Conservation (phyloP, 2,888 invertebrate genomes). For the Apamea crenata region DNA sequence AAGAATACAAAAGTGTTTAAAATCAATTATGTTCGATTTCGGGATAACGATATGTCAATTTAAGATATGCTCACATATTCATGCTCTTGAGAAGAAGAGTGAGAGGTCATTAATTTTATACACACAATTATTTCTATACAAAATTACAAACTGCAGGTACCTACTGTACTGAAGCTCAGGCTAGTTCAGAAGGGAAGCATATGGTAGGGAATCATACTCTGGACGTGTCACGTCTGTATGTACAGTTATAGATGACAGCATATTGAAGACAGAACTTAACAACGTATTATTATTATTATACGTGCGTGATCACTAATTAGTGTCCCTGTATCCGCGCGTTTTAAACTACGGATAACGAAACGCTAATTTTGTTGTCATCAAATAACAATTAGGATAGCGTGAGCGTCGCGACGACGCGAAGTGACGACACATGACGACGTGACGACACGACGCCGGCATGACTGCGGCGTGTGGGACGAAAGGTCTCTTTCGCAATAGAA, state of each 20-base stretch:
- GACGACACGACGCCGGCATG: neutral
- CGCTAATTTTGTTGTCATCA: slow-evolving; percentile 50
- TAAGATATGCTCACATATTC: neutral
- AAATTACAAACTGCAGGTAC: neutral
- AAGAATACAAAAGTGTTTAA: neutral
- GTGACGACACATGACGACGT: neutral
- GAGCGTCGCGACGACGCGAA: slow-evolving; percentile 2
- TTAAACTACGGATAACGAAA: slow-evolving; percentile 39
- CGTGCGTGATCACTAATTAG: slow-evolving; percentile 42
- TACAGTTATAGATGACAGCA: neutral
- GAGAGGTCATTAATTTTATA: neutral
- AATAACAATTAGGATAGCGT: slow-evolving; percentile 49
- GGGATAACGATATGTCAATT: slow-evolving; percentile 25
- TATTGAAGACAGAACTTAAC: neutral
- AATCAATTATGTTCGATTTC: neutral
- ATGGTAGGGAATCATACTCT: too few relatives aligned
- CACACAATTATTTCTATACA: neutral
- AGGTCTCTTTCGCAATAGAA: neutral
- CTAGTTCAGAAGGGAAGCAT: neutral
- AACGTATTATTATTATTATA: slow-evolving; percentile 24
- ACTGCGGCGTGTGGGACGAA: neutral
- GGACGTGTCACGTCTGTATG: neutral
- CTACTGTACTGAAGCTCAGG: neutral
- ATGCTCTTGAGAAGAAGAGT: neutral
- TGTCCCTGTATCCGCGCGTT: slow-evolving; percentile 26